Percentiles rank a stretch among this genome's conserved stretches.
phyloP scores from a whole-genome alignment of 2,888 invertebrate species.

The Drosophila subsilvestris region DNA sequence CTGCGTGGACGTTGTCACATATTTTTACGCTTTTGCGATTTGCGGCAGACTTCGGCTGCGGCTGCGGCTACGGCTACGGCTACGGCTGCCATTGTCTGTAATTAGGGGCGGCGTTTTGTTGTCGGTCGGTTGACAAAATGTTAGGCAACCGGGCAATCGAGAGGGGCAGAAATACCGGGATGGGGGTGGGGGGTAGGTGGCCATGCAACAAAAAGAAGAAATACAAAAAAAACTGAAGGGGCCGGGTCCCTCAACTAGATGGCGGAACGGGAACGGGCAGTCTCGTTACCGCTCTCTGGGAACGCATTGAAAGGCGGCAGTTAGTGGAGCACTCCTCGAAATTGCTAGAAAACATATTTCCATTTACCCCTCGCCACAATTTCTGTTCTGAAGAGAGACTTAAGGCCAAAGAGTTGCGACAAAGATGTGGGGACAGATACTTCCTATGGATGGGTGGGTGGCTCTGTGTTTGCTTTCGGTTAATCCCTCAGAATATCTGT shows the following conservation, averaged over 20 bases:
- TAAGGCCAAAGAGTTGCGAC: not conserved
- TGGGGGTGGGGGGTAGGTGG: not conserved
- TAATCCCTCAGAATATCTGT: too few species aligned
- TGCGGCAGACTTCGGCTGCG: constrained; percentile 37
- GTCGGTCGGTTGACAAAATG: constrained; percentile 69
- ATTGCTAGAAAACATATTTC: not conserved
- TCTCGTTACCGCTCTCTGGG: not conserved
- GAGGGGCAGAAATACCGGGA: constrained; percentile 3
- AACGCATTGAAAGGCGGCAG: not conserved
- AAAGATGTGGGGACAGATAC: too few species aligned
- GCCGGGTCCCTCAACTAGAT: not conserved
- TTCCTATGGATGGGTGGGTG: too few species aligned
- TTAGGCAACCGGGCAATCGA: constrained; percentile 54
- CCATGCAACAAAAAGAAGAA: not conserved
- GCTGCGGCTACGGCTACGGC: constrained; percentile 1
- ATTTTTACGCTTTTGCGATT: constrained; percentile 74
- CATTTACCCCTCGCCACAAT: too few species aligned
- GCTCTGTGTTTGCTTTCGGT: too few species aligned
- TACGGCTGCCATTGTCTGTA: constrained; percentile 46
- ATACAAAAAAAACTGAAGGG: not conserved
- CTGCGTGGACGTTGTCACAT: constrained; percentile 69
- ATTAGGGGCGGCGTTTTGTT: constrained; percentile 70
- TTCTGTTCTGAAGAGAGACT: too few species aligned
- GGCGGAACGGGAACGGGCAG: not conserved
- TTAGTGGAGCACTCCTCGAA: not conserved